phyloP scores from a whole-genome alignment of 1,140 invertebrate species.

The Ceratosolen solmsi region DNA sequence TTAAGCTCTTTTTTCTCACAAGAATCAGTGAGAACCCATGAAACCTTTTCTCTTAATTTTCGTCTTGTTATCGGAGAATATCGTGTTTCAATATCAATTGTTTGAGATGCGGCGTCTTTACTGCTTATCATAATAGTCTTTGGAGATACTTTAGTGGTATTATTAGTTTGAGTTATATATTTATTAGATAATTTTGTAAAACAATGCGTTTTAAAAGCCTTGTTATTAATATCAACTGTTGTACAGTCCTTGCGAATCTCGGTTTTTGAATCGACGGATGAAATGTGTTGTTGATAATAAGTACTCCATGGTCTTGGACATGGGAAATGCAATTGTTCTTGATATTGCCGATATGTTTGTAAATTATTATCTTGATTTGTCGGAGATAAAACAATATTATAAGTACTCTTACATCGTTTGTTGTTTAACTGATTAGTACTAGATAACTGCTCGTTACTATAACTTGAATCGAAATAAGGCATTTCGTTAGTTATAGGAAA shows the following conservation, averaged over 20 bases:
- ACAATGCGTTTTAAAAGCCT: conserved; percentile 67
- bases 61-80: conserved; percentile 56
- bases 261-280: conserved; percentile 66
- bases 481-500: conserved; percentile 46
- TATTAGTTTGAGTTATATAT: conserved; percentile 43
- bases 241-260: conserved; percentile 69
- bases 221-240: conserved; percentile 57
- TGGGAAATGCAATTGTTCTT: conserved; percentile 53
- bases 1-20: conserved; percentile 53
- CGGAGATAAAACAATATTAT: conserved; percentile 78
- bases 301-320: conserved; percentile 60
- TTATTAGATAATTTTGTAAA: conserved; percentile 68
- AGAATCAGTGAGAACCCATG: conserved; percentile 43
- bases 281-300: conserved; percentile 65
- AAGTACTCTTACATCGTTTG: conserved; percentile 78
- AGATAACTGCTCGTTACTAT: conserved; percentile 72
- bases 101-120: conserved; percentile 75
- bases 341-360: conserved; percentile 7
- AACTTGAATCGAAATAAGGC: conserved; percentile 70
- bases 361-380: background rate
- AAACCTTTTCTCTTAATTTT: conserved; percentile 55
- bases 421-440: conserved; percentile 65
- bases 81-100: conserved; percentile 70
- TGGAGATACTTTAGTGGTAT: conserved; percentile 21
- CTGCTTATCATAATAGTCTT: conserved; percentile 49